phyloP scores from a whole-genome alignment of 2,797 vertebrate genomes.

The Apodemus agrarius region DNA sequence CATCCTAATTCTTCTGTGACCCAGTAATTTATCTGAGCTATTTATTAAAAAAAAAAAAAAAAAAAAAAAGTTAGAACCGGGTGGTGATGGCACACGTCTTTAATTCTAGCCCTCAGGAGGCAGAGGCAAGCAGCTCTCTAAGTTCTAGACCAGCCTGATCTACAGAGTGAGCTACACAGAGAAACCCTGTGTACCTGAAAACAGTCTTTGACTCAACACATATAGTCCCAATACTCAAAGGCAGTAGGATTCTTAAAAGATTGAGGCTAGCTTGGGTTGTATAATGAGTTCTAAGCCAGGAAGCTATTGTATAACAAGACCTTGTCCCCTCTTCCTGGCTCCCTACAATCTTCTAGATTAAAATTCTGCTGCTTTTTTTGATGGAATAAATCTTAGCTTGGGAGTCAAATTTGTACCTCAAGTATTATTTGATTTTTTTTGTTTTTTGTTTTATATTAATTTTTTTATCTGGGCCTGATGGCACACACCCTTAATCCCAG shows the following conservation, averaged over 20 bases:
- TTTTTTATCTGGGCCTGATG: neutral
- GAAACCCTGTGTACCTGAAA: neutral
- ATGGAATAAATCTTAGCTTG: neutral
- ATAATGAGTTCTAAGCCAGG: neutral
- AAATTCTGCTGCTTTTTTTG: neutral
- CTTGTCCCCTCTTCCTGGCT: neutral
- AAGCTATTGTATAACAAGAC: neutral
- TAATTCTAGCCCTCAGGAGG: neutral
- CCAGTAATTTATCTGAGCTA: constrained; percentile 29
- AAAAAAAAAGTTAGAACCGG: neutral
- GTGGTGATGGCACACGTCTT: neutral
- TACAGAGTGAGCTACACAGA: neutral
- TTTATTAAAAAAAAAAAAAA: neutral
- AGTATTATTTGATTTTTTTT: neutral
- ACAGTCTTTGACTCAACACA: neutral
- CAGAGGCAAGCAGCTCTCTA: neutral
- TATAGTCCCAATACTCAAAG: neutral
- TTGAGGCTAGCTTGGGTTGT: neutral
- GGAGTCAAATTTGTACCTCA: neutral
- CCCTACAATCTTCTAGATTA: neutral
- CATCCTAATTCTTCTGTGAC: constrained; percentile 39
- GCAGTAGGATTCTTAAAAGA: neutral
- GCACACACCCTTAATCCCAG: neutral
- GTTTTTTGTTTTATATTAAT: neutral
- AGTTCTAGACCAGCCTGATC: neutral